Conservation (phyloP, 2,113 vertebrate genomes). For the Edolisoma coerulescens region DNA sequence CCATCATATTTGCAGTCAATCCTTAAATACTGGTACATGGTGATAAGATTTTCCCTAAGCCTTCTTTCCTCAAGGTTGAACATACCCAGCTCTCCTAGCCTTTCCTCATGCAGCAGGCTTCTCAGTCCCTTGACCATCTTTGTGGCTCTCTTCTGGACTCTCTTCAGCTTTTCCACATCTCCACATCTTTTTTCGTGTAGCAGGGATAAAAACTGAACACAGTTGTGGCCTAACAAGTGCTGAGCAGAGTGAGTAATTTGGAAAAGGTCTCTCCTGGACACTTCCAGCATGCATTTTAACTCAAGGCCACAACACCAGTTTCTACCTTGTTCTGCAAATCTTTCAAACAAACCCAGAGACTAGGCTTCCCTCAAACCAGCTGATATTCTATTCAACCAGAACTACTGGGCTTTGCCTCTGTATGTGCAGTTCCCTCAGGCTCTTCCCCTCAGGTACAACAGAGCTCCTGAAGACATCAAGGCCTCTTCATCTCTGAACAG, state of each 20-base stretch:
- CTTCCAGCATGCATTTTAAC: background rate
- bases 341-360: background rate
- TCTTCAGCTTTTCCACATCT: background rate
- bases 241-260: background rate
- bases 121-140: background rate
- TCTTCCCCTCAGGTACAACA: background rate
- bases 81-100: background rate
- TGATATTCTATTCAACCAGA: background rate
- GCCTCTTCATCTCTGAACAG: background rate
- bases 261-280: background rate
- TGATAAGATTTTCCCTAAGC: background rate
- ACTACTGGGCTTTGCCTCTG: accelerated
- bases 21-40: background rate
- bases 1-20: background rate
- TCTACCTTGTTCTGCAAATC: background rate
- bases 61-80: background rate
- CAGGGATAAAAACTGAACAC: background rate
- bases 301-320: background rate
- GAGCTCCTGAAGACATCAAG: background rate
- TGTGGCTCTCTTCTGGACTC: background rate
- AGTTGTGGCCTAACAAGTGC: background rate
- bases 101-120: background rate
- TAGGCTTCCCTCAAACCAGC: background rate
- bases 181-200: background rate
- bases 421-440: background rate